phyloP scores from a whole-genome alignment of 2,797 vertebrate species.

The Sciurus carolinensis region DNA sequence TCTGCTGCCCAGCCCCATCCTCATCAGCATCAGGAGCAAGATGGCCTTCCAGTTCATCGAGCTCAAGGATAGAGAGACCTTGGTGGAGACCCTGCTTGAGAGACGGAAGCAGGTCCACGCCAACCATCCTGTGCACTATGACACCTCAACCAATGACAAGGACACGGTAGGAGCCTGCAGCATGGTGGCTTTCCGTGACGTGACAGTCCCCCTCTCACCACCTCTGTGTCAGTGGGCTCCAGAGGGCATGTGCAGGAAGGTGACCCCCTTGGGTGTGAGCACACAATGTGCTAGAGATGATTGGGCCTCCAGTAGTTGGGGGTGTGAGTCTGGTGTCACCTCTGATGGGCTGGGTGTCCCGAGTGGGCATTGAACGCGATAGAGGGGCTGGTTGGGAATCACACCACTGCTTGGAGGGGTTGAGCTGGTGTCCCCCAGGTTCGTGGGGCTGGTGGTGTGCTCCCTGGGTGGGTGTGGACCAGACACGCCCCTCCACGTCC shows the following conservation, averaged over 20 bases:
- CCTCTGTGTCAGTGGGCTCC: neutral
- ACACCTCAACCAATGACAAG: constrained; percentile 71
- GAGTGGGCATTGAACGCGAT: neutral
- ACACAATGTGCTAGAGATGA: rapidly evolving
- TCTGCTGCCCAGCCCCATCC: constrained; percentile 94
- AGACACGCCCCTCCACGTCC: no score
- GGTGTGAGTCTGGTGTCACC: no score
- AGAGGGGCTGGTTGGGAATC: neutral
- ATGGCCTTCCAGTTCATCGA: constrained; percentile 98
- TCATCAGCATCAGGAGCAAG: constrained; percentile 95
- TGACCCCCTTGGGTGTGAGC: rapidly evolving
- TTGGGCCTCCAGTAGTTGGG: no score
- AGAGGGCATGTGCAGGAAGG: rapidly evolving
- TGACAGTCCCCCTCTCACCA: no score
- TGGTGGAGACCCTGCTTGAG: constrained; percentile 92
- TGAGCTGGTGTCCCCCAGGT: neutral
- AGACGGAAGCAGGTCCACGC: constrained; percentile 91
- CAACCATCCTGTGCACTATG: constrained; percentile 86
- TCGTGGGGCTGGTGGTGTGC: neutral
- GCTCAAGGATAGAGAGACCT: constrained; percentile 92
- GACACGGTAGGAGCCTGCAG: constrained; percentile 85
- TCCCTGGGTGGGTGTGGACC: neutral
- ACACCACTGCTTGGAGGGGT: neutral
- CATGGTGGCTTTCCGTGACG: rapidly evolving
- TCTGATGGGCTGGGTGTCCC: neutral